phyloP scores from a whole-genome alignment of 35 echinoderm and acorn worm genomes.

The Diadema setosum region DNA sequence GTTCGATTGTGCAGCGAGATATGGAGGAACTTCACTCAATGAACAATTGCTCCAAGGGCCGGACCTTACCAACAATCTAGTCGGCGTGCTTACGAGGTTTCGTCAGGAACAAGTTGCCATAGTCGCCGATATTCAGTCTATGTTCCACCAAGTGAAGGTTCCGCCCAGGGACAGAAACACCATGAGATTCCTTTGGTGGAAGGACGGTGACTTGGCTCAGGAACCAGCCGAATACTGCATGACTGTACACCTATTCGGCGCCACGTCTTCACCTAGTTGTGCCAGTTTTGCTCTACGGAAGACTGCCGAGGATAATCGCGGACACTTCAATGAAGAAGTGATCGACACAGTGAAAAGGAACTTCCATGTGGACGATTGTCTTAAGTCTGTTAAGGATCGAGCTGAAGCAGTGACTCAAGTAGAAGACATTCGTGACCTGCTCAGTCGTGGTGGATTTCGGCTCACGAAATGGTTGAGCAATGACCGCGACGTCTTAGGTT shows the following conservation, averaged over 20 bases:
- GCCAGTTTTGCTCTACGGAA: constrained; percentile 44
- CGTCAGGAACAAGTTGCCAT: constrained; percentile 9
- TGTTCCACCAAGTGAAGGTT: constrained; percentile 5
- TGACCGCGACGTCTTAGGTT: not conserved
- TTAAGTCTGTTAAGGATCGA: not conserved
- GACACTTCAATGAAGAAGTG: not conserved
- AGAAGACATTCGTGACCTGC: not conserved
- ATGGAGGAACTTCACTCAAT: constrained; percentile 30
- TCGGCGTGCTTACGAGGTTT: constrained; percentile 10
- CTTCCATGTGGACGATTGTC: constrained; percentile 70
- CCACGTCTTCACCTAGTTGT: constrained; percentile 43
- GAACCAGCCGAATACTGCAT: constrained; percentile 12
- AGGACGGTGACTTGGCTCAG: not conserved
- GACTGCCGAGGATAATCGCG: not conserved
- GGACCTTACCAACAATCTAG: constrained; percentile 31
- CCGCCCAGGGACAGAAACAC: not conserved
- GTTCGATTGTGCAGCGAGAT: constrained; percentile 11
- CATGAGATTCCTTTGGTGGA: constrained; percentile 42
- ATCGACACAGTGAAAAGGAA: not conserved
- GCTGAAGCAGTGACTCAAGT: constrained; percentile 2
- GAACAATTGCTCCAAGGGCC: constrained; percentile 29
- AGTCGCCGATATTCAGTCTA: no score
- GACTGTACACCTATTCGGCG: constrained; percentile 63
- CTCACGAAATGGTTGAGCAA: constrained; percentile 39
- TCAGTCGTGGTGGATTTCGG: constrained; percentile 1